phyloP scores from a whole-genome alignment of 2,797 vertebrate species.

The Chanos chanos region DNA sequence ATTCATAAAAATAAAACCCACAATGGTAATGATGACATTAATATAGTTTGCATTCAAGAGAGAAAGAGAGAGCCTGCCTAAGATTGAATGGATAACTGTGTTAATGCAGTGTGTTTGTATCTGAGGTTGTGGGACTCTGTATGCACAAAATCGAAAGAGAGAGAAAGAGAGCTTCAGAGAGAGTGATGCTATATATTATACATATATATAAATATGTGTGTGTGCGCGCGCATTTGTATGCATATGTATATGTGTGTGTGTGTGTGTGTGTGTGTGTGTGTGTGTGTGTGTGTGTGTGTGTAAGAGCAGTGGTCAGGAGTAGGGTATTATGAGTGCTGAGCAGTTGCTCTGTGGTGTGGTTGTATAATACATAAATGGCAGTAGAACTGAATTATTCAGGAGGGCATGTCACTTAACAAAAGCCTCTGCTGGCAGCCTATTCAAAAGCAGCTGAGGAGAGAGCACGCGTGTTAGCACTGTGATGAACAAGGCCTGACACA shows the following conservation, averaged over 20 bases:
- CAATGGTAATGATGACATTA: slow-evolving; percentile 18
- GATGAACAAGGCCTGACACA: slow-evolving; percentile 13
- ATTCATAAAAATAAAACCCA: slow-evolving; percentile 30
- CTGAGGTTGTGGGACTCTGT: background rate
- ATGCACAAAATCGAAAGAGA: too few relatives aligned
- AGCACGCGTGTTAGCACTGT: slow-evolving; percentile 10
- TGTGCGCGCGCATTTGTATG: background rate
- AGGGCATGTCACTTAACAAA: slow-evolving; percentile 38
- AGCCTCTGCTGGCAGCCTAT: background rate
- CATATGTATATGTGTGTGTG: background rate
- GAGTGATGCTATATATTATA: too few relatives aligned
- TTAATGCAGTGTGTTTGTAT: background rate
- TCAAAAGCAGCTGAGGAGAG: slow-evolving; percentile 4
- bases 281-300: background rate
- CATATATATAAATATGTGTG: background rate
- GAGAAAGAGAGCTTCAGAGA: background rate
- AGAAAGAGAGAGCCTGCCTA: background rate
- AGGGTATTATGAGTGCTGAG: too few relatives aligned
- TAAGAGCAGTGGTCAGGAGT: background rate
- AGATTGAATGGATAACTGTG: background rate
- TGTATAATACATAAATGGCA: slow-evolving; percentile 23
- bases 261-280: background rate
- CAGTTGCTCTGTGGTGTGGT: background rate
- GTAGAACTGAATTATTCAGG: slow-evolving; percentile 33
- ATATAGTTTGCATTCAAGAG: slow-evolving; percentile 15